Evolutionary conservation across 2,113 vertebrate genomes (phyloP).

Genomic region (Clarias macrocephalus): DNA sequence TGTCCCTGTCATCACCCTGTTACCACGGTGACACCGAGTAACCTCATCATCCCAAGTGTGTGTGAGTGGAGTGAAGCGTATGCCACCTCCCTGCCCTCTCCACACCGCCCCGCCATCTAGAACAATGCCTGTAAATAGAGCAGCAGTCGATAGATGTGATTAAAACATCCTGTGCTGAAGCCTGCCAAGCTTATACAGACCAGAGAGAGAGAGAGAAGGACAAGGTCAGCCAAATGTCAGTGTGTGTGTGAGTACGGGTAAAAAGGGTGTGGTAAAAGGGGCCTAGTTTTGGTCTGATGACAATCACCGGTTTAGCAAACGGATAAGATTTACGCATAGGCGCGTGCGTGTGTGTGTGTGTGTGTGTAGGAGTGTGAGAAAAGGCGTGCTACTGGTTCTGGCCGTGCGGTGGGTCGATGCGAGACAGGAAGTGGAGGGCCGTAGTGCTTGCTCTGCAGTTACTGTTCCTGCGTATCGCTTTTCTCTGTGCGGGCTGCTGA

Average conservation of each 20-base stretch:
- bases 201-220: conserved; percentile 8
- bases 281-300: background rate
- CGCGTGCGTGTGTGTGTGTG: conserved; percentile 16
- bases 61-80: background rate
- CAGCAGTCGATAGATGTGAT: conserved; percentile 51
- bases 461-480: conserved; percentile 44
- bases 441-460: conserved; percentile 47
- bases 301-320: conserved; percentile 27
- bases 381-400: background rate
- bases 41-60: background rate
- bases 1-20: background rate
- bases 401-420: conserved; percentile 46
- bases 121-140: conserved; percentile 38
- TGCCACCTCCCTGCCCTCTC: background rate
- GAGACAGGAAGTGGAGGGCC: conserved; percentile 42
- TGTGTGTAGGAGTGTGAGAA: background rate
- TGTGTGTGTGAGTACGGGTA: background rate
- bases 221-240: conserved; percentile 56
- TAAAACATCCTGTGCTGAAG: conserved; percentile 52
- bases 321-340: background rate
- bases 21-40: background rate
- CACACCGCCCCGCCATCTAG: background rate
- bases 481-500: conserved; percentile 28
- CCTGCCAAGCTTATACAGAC: conserved; percentile 25
- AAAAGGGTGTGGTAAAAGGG: conserved; percentile 3